Evolutionary conservation across 23 tunicate genomes (phyloP), one percentile per base, ranked within the genome.

Genomic region (Phallusia fumigata): DNA sequence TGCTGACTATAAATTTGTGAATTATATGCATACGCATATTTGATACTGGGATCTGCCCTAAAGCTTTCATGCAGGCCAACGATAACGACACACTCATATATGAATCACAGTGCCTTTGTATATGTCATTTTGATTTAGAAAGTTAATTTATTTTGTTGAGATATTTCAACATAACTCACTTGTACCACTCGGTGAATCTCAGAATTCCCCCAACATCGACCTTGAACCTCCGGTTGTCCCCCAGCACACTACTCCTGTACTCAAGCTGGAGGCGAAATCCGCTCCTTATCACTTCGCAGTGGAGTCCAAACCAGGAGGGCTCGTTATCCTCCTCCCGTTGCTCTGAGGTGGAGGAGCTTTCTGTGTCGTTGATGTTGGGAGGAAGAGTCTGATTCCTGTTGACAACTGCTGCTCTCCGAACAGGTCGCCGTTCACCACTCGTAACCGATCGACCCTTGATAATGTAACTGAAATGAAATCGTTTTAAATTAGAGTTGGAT

Each of bases 301-400:
- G 86, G 18, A 94, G 72, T 47, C 98, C 98, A 34, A 94, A 94
- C 98, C 98, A 94, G n/a, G 98, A 89, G 26, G 86, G 78, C 32
- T 82, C 21, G 5, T 26, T 13, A 30, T 58, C 81, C 35, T 78
- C 81, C 50, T 78, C 58, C 21, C 16, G 19, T 75, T 75, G 24
- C 3, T 33, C 44, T 8, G 74, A 65, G 6, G 6, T 31, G 30
- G 79, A 33, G 11, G 40, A 33, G 33, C 34, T 74, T 13, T 35
- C 45, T 30, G 78, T 74, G 45, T 10, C 78, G 78, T 74, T 33
- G 45, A 31, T 33, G 5, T 21, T 21, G 5, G 69, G 69, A 30
- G 69, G 36, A 13, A 31, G 13, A 35, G 65, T 64, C 53, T 77
- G 32, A 30, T 78, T 78, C 53, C 33, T 72, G 30, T 16, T 31